A percentile compares a stretch with the other conserved stretches of the same genome.
phyloP scores from a whole-genome alignment of 1,140 invertebrate genomes.

The Diuraphis noxia region DNA sequence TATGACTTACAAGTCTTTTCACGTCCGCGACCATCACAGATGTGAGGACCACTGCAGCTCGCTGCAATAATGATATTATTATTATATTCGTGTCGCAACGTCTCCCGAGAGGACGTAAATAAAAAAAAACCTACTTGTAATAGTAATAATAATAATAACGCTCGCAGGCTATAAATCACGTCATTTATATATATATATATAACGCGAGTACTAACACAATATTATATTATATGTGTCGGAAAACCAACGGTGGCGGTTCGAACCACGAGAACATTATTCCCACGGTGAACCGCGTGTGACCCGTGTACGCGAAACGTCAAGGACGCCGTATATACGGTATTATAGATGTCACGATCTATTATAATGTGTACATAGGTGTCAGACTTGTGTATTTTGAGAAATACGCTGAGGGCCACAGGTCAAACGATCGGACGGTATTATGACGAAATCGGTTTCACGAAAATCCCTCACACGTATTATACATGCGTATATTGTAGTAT shows the following conservation, averaged over 20 bases:
- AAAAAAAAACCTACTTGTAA: not conserved
- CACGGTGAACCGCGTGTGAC: slow-evolving; percentile 18
- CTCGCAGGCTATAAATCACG: not conserved
- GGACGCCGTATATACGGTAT: not conserved
- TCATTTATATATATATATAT: not conserved
- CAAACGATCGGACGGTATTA: not conserved
- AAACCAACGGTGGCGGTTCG: not conserved
- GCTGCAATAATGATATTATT: not conserved
- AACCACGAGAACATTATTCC: not conserved
- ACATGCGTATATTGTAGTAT: too few relatives aligned
- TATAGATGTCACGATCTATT: not conserved
- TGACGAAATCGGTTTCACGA: not conserved
- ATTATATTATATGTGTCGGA: not conserved
- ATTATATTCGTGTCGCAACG: not conserved
- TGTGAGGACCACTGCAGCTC: not conserved
- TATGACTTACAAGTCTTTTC: not conserved
- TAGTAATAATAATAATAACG: slow-evolving; percentile 3
- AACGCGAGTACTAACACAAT: not conserved
- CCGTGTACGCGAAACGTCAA: not conserved
- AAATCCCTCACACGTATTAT: not conserved
- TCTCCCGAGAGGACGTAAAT: not conserved
- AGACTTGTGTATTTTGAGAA: not conserved
- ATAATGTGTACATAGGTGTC: not conserved
- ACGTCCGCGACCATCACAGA: not conserved
- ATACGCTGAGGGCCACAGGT: not conserved